Evolutionary conservation across 2,797 vertebrate species (phyloP), one percentile per base, ranked within the genome.

Genomic region (Diceros bicornis): DNA sequence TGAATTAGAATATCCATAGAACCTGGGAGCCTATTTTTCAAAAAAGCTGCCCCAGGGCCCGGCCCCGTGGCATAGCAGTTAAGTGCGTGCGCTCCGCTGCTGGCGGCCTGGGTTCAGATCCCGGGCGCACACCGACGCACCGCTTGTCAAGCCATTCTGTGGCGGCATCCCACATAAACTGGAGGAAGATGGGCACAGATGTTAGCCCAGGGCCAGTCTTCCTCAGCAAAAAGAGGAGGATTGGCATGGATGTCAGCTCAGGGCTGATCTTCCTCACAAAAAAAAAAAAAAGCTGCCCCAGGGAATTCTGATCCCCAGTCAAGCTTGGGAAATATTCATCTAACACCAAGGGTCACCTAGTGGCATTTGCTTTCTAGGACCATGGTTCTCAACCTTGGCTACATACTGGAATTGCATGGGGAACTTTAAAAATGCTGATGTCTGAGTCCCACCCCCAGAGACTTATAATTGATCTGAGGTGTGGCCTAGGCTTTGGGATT

Each of bases 311-410:
- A 34, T 83, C 20, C 18, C 29, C 9, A 71, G 50, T 71, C 29
- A 64, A 62, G 12, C 62, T 93, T 75, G 59, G 34, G 34, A 96
- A 90, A 90, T 89, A 66, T 11, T 89, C 57, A 79, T 90, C 59
- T 72, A 84, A 89, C 23, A 79, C n/a, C 29, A 89, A 66, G 89
- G 59, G 41, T 83, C 16, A 89, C 47, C 32, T 79, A 23, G 50
- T 82, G 12, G 25, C 47, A 66, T 90, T 94, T 79, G 13, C 23
- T 88, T 16, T 77, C 34, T 96, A 52, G 55, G 25, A 52, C 4
- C 12, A 57, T 89, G 64, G 78, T 89, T 95, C 17, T 92, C 20
- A 61, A 68, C 61, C 14, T 75, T 69, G 68, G 50, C 32, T 57
- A 47, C 16, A 47, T 37, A 78, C 25, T 92, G 27, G 13, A 71